A percentile compares a stretch with the other conserved stretches of the same genome.
These are phyloP conservation scores for Cephalopterus ornatus DNA, from an alignment of 2,113 vertebrate genomes.

Conservation along the genomic window DNA sequence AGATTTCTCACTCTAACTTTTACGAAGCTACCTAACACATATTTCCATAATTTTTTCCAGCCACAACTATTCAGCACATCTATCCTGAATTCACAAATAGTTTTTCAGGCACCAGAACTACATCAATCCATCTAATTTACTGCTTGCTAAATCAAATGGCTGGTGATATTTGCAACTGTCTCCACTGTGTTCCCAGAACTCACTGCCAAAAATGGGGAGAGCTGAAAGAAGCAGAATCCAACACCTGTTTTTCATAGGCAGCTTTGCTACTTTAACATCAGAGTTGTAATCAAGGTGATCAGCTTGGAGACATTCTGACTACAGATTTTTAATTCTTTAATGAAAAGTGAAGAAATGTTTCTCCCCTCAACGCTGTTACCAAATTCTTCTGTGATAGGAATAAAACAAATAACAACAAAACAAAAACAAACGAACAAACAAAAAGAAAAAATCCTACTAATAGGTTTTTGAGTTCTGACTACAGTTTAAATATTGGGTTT, in stretches of 20 bases:
- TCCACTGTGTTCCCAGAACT: not conserved
- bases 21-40: not conserved
- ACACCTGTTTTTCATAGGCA: not conserved
- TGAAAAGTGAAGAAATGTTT: not conserved
- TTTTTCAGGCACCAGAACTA: not conserved
- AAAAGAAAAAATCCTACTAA: not conserved
- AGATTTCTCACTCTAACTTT: not conserved
- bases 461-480: not conserved
- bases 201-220: not conserved
- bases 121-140: not conserved
- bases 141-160: not conserved
- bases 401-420: not conserved
- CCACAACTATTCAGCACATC: not conserved
- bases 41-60: not conserved
- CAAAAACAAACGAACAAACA: no score
- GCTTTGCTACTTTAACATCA: not conserved
- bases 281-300: not conserved
- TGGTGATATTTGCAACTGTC: not conserved
- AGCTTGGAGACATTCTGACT: not conserved
- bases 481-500: not conserved
- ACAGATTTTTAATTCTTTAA: not conserved
- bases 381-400: not conserved
- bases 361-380: not conserved
- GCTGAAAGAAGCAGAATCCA: not conserved
- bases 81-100: not conserved